A percentile compares a stretch with the other conserved stretches of the same genome.
phyloP scores from a whole-genome alignment of 23 tunicate genomes.

The Halocynthia aurantium region DNA sequence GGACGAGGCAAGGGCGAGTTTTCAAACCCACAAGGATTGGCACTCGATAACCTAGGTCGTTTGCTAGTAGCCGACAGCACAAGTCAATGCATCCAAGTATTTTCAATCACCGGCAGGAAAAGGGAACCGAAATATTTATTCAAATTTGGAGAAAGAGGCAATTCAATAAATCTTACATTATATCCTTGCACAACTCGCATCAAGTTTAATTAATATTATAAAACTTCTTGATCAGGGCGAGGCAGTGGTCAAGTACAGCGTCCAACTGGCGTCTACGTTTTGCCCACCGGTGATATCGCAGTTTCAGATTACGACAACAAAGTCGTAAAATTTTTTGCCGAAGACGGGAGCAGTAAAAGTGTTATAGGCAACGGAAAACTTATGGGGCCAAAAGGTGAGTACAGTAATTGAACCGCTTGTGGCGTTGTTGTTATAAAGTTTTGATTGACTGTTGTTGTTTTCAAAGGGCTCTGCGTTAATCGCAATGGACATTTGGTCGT shows the following conservation, averaged over 20 bases:
- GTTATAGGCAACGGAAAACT: constrained; percentile 46
- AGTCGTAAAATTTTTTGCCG: constrained; percentile 37
- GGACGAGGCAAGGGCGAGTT: constrained; percentile 45
- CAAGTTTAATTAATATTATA: neutral
- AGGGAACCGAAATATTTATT: constrained; percentile 14
- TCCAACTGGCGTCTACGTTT: constrained; percentile 37
- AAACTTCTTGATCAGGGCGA: constrained; percentile 23
- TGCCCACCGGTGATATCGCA: constrained; percentile 38
- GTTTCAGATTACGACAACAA: constrained; percentile 71
- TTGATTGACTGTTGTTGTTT: neutral
- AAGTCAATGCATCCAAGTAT: constrained; percentile 52
- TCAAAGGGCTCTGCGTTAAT: constrained; percentile 38
- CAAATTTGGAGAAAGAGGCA: constrained; percentile 39
- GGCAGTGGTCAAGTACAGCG: constrained; percentile 38
- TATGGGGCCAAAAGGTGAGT: constrained; percentile 43
- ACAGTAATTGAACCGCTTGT: neutral
- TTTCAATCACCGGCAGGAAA: constrained; percentile 18
- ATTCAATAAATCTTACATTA: neutral
- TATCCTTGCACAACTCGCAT: neutral
- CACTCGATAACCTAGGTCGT: constrained; percentile 25
- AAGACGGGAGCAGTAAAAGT: constrained; percentile 23
- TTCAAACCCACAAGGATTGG: constrained; percentile 52
- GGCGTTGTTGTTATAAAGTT: neutral
- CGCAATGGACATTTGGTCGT: constrained; percentile 52
- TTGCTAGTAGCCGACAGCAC: constrained; percentile 44